These are phyloP conservation scores for Pachypsylla venusta DNA, from an alignment of 1,140 invertebrate species.

Conservation along the genomic window DNA sequence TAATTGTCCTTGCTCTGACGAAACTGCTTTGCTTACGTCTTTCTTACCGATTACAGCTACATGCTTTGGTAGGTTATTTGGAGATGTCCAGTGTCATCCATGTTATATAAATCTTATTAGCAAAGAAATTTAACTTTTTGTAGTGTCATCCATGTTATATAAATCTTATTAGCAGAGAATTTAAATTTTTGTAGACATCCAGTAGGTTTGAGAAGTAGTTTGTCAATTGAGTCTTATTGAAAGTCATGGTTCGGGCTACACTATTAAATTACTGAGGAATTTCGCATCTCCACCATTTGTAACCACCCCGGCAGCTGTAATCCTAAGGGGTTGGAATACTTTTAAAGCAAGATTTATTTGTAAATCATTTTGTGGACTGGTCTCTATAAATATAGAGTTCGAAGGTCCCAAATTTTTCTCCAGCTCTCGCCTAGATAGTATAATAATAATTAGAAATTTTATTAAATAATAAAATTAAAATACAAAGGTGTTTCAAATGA, in stretches of 20 bases:
- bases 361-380: no score
- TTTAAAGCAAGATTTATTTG: no score
- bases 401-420: no score
- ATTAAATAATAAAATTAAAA: no score
- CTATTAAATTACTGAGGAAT: no score
- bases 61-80: conserved; percentile 19
- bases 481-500: no score
- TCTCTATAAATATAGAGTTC: no score
- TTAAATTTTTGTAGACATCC: conserved; percentile 12
- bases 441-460: no score
- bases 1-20: conserved; percentile 29
- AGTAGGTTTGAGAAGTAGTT: conserved; percentile 20
- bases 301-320: no score
- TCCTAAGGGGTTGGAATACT: no score
- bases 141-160: conserved; percentile 15
- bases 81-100: conserved; percentile 1
- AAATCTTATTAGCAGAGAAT: conserved; percentile 20
- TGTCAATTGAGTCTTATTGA: conserved; percentile 20
- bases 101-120: conserved; percentile 23
- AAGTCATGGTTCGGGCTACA: conserved; percentile 18
- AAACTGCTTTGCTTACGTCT: conserved; percentile 29
- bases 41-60: conserved; percentile 25
- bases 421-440: no score
- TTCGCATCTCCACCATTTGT: no score
- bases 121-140: conserved; percentile 5